phyloP scores from a whole-genome alignment of 2,113 vertebrate species.

The Xenus cinereus region DNA sequence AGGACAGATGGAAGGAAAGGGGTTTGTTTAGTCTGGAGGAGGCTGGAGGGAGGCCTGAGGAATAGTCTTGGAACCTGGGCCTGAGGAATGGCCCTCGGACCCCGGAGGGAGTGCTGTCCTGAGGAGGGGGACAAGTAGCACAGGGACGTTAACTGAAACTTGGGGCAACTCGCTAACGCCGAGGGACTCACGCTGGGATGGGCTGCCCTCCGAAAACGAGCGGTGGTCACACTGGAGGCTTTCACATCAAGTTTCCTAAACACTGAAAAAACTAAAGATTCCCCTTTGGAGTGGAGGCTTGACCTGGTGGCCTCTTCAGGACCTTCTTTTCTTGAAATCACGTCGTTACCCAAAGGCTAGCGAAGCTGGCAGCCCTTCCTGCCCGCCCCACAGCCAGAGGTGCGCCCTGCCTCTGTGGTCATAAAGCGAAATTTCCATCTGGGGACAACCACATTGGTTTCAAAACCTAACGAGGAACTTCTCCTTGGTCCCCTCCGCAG shows the following conservation, averaged over 20 bases:
- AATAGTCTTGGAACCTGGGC: background rate
- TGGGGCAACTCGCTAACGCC: fast-evolving
- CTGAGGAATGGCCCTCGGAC: background rate
- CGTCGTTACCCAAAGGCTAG: fast-evolving
- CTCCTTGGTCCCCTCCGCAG: background rate
- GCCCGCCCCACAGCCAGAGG: background rate
- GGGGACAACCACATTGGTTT: background rate
- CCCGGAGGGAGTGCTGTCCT: background rate
- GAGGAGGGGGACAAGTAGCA: background rate
- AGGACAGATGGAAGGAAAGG: background rate
- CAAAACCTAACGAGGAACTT: background rate
- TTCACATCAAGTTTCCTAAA: background rate
- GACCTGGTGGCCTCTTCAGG: background rate
- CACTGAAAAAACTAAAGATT: background rate
- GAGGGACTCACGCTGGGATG: background rate
- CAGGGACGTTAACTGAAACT: background rate
- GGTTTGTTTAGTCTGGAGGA: slow-evolving; percentile 24
- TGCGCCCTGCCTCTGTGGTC: fast-evolving
- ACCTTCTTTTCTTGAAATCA: no score
- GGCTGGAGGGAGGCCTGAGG: background rate
- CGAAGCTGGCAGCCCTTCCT: background rate
- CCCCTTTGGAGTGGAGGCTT: background rate
- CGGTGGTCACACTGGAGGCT: fast-evolving
- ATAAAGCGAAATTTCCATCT: fast-evolving
- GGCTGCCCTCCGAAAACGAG: background rate